Percentiles rank a stretch among this genome's conserved stretches.
phyloP scores from a whole-genome alignment of 2,888 invertebrate species.

The Chrysopilus asiliformis region DNA sequence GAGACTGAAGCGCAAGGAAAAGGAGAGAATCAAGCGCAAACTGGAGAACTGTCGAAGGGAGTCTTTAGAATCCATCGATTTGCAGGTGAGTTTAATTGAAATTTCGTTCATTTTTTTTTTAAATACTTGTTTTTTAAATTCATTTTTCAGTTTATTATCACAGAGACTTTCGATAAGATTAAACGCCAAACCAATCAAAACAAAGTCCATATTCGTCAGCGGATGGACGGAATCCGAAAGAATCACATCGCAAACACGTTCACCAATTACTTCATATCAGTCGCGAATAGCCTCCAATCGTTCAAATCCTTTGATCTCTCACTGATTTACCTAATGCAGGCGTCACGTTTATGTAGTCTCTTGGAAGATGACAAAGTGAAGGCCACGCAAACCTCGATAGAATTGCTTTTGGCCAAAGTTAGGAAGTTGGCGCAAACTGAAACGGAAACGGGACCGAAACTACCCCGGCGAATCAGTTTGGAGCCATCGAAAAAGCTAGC shows the following conservation, averaged over 20 bases:
- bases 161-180: slow-evolving; percentile 16
- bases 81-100: slow-evolving; percentile 36
- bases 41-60: slow-evolving; percentile 21
- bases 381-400: too few relatives aligned
- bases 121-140: slow-evolving; percentile 3
- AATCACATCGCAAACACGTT: slow-evolving; percentile 55
- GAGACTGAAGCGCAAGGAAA: slow-evolving; percentile 23
- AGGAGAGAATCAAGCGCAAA: slow-evolving; percentile 20
- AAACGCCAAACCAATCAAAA: slow-evolving; percentile 10
- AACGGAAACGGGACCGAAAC: slow-evolving; percentile 16
- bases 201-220: slow-evolving; percentile 18
- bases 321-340: slow-evolving; percentile 55
- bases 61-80: slow-evolving; percentile 41
- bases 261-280: slow-evolving; percentile 55
- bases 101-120: background rate
- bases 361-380: too few relatives aligned
- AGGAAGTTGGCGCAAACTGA: slow-evolving; percentile 35
- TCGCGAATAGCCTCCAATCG: slow-evolving; percentile 50
- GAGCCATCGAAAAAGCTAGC: too few relatives aligned
- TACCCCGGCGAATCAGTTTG: slow-evolving; percentile 23
- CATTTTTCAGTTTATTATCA: slow-evolving; percentile 19
- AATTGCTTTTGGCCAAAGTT: too few relatives aligned
- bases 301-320: slow-evolving; percentile 49
- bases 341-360: slow-evolving; percentile 48
- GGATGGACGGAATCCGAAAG: slow-evolving; percentile 44